Conservation (phyloP, 1,140 invertebrate species). For the Drosophila kurseongensis region DNA sequence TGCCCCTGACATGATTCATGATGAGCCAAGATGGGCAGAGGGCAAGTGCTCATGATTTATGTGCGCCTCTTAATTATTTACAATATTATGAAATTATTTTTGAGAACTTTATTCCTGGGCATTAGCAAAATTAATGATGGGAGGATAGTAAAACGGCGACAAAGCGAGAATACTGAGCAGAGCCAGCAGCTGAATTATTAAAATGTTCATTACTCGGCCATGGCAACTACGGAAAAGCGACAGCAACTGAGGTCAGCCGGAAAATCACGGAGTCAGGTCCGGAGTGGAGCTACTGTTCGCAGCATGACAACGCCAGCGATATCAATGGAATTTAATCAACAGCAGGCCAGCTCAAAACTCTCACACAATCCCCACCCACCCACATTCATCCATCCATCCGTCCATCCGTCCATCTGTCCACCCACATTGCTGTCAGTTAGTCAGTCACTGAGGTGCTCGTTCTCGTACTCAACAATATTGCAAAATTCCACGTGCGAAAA, state of each 20-base stretch:
- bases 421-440: constrained; percentile 27
- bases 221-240: constrained; percentile 21
- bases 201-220: constrained; percentile 68
- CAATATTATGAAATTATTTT: constrained; percentile 63
- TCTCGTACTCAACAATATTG: constrained; percentile 62
- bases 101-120: constrained; percentile 59
- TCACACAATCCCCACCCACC: constrained; percentile 12
- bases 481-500: constrained; percentile 81
- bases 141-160: constrained; percentile 26
- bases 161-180: constrained; percentile 13
- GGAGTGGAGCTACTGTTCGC: constrained; percentile 11
- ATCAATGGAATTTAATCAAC: constrained; percentile 81
- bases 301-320: constrained; percentile 62
- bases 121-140: constrained; percentile 58
- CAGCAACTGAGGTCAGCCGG: constrained; percentile 64
- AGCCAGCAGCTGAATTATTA: constrained; percentile 66
- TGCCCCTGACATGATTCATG: constrained; percentile 79
- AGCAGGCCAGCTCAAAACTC: constrained; percentile 44
- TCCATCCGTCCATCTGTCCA: not conserved
- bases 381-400: too few species aligned
- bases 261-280: constrained; percentile 64
- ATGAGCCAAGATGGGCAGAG: constrained; percentile 4
- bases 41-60: constrained; percentile 43
- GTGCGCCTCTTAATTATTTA: constrained; percentile 70
- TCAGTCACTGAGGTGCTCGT: constrained; percentile 20